Conservation (phyloP, 2,797 vertebrate species). For the Ceryle rudis region DNA sequence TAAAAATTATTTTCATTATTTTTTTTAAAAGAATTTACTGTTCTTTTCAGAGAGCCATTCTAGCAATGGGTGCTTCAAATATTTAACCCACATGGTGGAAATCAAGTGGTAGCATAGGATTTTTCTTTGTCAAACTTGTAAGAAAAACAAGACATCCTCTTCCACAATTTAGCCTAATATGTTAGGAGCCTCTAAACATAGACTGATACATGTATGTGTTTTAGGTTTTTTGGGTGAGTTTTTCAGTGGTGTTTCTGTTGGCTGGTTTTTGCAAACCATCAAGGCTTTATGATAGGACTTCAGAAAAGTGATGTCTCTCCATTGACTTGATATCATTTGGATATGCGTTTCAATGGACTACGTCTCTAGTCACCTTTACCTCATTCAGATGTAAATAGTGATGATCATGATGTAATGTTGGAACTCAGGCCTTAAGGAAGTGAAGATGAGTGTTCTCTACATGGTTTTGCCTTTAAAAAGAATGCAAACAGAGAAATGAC, state of each 20-base stretch:
- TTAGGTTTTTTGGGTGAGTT: not conserved
- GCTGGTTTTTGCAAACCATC: no score
- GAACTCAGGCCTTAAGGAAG: not conserved
- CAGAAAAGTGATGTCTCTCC: not conserved
- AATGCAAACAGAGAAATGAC: not conserved
- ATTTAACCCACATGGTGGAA: not conserved
- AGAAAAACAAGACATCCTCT: not conserved
- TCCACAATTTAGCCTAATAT: not conserved
- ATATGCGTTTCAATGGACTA: not conserved
- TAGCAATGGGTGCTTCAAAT: not conserved
- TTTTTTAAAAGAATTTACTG: not conserved
- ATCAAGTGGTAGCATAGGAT: not conserved
- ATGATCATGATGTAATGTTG: not conserved
- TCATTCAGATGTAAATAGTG: not conserved
- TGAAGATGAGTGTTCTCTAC: not conserved
- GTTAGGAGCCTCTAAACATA: not conserved
- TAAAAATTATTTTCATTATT: not conserved
- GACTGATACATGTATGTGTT: not conserved
- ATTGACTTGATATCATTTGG: not conserved
- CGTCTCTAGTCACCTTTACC: not conserved
- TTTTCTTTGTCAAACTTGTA: not conserved
- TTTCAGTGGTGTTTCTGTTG: not conserved
- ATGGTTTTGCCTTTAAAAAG: not conserved
- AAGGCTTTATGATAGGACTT: not conserved
- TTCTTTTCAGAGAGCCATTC: not conserved